Base-by-base conservation (phyloP, 2,888 invertebrate genomes). In the Odiellus spinosus region DNA sequence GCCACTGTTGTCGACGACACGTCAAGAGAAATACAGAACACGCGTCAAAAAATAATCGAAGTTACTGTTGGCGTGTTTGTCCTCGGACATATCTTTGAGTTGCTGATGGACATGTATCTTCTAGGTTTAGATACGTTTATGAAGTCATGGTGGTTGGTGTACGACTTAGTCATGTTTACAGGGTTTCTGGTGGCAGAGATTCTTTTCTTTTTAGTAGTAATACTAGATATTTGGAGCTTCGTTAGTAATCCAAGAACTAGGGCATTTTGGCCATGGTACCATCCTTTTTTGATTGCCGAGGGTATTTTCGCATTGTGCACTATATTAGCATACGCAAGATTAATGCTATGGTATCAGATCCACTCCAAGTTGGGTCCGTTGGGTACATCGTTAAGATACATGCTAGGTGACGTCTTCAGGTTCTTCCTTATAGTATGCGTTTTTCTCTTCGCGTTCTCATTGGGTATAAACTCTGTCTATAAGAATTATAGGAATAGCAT, bases 141-240 rank as follows among this genome's bases (percentile, higher is more conserved):
- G 34, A 45, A 49, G 10, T 51, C 51, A 6, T 46, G 41, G 38
- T 53, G 53, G 53, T 21, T 48, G 10, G 47, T 48, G 2, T 53
- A 49, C 33, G 51, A 53, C 19, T 41, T 52, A 11, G 3, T 52
- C 11, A 50, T 50, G 52, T 52, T 52, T 41, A 46, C 42, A 11
- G 10, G 48, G 17, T 53, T 53, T 36, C 62, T 75, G n/a, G 61
- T 73, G 38, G 75, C 73, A 67, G 69, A 76, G 45, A 54, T 64
- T 79, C 80, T 82, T 65, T 88, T 74, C 4, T 86, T 87, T 60
- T 75, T 76, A 65, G 67, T 70, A 54, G 59, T 58, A 2, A 66
- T 71, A 47, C 60, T 73, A 59, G 26, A 26, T 26, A 26, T 26
- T 26, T 26, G 26, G 26, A 8, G 26, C 5, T 26, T 26, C 8